A percentile compares a stretch with the other conserved stretches of the same genome.
phyloP scores from a whole-genome alignment of 2,797 vertebrate species.

The Urocyon cinereoargenteus region DNA sequence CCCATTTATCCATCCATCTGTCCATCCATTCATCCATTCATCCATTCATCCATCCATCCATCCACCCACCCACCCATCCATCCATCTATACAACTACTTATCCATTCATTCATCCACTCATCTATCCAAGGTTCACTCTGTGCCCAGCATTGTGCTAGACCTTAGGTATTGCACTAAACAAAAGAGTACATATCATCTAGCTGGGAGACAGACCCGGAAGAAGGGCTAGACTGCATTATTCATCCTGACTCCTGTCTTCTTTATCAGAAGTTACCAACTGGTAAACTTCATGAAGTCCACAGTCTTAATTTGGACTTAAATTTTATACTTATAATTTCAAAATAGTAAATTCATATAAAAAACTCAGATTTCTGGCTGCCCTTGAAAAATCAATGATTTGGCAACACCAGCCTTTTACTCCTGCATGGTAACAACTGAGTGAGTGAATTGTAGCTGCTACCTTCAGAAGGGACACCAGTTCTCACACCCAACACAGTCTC shows the following conservation, averaged over 20 bases:
- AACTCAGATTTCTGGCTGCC: background rate
- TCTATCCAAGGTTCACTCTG: background rate
- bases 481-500: background rate
- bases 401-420: background rate
- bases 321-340: conserved; percentile 12
- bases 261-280: background rate
- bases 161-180: background rate
- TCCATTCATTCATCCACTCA: background rate
- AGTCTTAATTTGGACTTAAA: background rate
- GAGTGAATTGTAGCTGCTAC: background rate
- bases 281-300: background rate
- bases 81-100: background rate
- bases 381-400: background rate
- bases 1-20: background rate
- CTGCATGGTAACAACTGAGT: background rate
- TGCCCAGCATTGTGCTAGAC: background rate
- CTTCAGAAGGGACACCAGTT: background rate
- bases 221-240: background rate
- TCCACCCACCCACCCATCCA: rapidly evolving
- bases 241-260: background rate
- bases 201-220: background rate
- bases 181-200: background rate
- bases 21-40: too few relatives aligned
- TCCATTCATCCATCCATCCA: background rate
- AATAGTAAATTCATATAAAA: background rate